Conservation (phyloP, 2,888 invertebrate species). For the Drosophila suboccidentalis region DNA sequence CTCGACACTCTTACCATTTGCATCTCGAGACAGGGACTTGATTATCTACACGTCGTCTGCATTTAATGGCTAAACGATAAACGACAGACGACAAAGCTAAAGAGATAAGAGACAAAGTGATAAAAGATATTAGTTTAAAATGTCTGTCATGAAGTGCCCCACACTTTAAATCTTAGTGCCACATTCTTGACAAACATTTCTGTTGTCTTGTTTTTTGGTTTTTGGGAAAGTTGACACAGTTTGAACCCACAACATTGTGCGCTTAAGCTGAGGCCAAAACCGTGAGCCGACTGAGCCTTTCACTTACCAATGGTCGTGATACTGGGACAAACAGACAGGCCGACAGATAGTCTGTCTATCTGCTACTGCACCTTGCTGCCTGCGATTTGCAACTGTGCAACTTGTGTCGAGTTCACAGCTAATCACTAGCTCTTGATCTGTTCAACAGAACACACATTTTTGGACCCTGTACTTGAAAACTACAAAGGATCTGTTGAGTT, state of each 20-base stretch:
- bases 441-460: slow-evolving; percentile 5
- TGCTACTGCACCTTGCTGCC: slow-evolving; percentile 53
- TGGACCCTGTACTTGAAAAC: not conserved
- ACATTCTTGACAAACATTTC: slow-evolving; percentile 58
- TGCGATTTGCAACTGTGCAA: slow-evolving; percentile 17
- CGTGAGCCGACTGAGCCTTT: slow-evolving; percentile 72
- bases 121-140: slow-evolving; percentile 23
- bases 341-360: slow-evolving; percentile 4
- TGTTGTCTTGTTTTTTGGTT: slow-evolving; percentile 10
- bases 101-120: slow-evolving; percentile 16
- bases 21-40: slow-evolving; percentile 50
- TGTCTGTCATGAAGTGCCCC: slow-evolving; percentile 44
- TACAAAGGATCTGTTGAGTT: not conserved
- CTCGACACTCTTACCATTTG: slow-evolving; percentile 62
- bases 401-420: slow-evolving; percentile 42
- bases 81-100: slow-evolving; percentile 21
- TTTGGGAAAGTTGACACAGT: slow-evolving; percentile 78
- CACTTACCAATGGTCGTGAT: slow-evolving; percentile 57
- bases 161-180: slow-evolving; percentile 37
- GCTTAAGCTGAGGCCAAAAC: slow-evolving; percentile 60
- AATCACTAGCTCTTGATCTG: slow-evolving; percentile 55
- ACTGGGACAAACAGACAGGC: slow-evolving; percentile 8
- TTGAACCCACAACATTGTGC: slow-evolving; percentile 54
- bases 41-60: slow-evolving; percentile 70
- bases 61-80: slow-evolving; percentile 65